These are phyloP conservation scores for Daboia siamensis DNA, from an alignment of 2,113 vertebrate genomes.

Conservation along the genomic window DNA sequence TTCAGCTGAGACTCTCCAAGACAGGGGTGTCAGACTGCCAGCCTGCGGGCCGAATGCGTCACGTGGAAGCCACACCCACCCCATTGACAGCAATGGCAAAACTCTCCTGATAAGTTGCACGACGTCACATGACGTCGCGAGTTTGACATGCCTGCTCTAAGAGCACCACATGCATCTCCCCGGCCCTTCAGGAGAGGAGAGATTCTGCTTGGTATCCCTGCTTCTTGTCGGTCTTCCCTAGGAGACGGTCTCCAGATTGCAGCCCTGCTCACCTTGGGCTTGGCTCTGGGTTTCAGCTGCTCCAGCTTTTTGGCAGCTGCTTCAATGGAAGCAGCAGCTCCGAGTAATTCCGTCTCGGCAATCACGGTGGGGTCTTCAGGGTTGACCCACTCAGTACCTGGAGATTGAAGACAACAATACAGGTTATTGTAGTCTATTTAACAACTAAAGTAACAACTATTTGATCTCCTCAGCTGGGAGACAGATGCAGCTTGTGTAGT, in stretches of 20 bases:
- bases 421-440: neutral
- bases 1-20: neutral
- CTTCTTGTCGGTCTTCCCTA: neutral
- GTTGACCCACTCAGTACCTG: conserved; percentile 94
- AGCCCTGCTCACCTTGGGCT: conserved; percentile 86
- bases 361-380: conserved; percentile 96
- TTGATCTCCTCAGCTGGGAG: neutral
- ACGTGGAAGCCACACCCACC: too few species aligned
- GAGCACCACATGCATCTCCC: neutral
- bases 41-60: too few species aligned
- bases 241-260: neutral
- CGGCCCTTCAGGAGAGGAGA: neutral
- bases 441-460: neutral
- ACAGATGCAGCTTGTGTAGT: neutral
- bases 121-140: too few species aligned
- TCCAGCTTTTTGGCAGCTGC: conserved; percentile 98
- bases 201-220: neutral
- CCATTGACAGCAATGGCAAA: too few species aligned
- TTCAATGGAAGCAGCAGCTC: conserved; percentile 96
- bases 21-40: too few species aligned
- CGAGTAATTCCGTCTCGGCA: conserved; percentile 92
- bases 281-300: conserved; percentile 94
- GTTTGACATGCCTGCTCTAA: too few species aligned
- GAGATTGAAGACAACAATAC: conserved; percentile 8
- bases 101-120: too few species aligned